A percentile compares a stretch with the other conserved stretches of the same genome.
Evolutionary conservation across 2,797 vertebrate genomes (phyloP).

Genomic region (Megalops cyprinoides): DNA sequence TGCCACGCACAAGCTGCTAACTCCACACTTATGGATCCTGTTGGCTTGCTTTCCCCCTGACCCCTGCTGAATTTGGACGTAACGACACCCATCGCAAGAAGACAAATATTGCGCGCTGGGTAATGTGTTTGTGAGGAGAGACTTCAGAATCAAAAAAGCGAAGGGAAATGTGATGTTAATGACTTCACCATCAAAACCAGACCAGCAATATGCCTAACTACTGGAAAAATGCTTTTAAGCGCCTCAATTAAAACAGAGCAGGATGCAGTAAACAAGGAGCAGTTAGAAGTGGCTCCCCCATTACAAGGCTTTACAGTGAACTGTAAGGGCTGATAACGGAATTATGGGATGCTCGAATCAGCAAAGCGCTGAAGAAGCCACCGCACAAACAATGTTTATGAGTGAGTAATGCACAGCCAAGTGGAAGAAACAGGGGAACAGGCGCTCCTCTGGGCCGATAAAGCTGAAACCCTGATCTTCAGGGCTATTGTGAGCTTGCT

Average conservation of each 20-base stretch:
- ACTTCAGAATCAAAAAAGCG: neutral
- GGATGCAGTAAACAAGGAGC: constrained; percentile 13
- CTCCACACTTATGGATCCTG: neutral
- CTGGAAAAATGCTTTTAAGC: constrained; percentile 27
- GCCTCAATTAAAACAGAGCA: neutral
- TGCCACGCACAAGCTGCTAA: neutral
- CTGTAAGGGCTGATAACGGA: constrained; percentile 48
- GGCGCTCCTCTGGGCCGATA: neutral
- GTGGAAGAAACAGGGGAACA: neutral
- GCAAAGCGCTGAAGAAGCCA: constrained; percentile 27
- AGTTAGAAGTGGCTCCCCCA: constrained; percentile 7
- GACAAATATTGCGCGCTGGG: neutral
- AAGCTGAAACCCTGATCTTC: neutral
- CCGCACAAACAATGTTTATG: constrained; percentile 36
- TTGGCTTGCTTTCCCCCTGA: neutral
- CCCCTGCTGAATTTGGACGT: neutral
- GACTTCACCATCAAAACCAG: neutral
- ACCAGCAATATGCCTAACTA: neutral
- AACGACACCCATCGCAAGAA: neutral
- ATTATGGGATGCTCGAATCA: constrained; percentile 12
- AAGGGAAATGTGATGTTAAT: neutral
- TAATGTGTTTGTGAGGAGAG: neutral
- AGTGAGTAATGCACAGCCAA: constrained; percentile 23
- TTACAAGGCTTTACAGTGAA: constrained; percentile 28
- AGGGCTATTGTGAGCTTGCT: neutral